A percentile compares a stretch with the other conserved stretches of the same genome.
Conservation (phyloP, 2,797 vertebrate species). For the Melopsittacus undulatus region DNA sequence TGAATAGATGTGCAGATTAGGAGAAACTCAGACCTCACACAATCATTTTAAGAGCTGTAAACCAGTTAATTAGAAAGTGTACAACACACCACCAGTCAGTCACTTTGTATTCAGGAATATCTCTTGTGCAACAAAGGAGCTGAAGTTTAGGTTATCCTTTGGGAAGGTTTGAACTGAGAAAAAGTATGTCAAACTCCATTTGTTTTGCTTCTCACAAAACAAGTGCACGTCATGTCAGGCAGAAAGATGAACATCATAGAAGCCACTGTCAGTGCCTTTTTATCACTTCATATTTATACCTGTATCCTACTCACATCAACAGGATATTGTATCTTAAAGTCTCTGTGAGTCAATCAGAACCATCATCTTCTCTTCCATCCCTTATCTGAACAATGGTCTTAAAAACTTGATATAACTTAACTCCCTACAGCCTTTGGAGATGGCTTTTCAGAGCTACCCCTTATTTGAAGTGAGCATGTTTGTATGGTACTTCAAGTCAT, state of each 20-base stretch:
- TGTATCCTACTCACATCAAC: background rate
- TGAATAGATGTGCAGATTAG: background rate
- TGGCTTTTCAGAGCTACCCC: background rate
- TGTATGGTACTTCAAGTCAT: background rate
- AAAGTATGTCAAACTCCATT: background rate
- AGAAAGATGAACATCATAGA: background rate
- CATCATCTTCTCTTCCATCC: background rate
- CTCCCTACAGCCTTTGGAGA: background rate
- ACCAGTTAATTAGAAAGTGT: background rate
- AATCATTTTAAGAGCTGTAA: background rate
- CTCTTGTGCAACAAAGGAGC: background rate
- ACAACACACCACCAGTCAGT: background rate
- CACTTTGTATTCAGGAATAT: background rate
- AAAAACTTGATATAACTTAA: background rate
- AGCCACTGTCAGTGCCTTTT: background rate
- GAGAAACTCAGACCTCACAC: background rate
- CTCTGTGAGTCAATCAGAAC: background rate
- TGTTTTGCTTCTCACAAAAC: background rate
- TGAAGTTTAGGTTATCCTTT: background rate
- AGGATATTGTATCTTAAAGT: background rate
- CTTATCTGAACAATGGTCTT: background rate
- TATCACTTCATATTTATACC: background rate
- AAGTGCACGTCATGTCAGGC: fast-evolving
- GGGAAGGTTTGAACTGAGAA: background rate
- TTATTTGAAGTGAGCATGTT: background rate